Percentiles rank a stretch among this genome's conserved stretches.
These are phyloP conservation scores for Drosophila tanythrix DNA, from an alignment of 2,888 invertebrate species.

Conservation along the genomic window DNA sequence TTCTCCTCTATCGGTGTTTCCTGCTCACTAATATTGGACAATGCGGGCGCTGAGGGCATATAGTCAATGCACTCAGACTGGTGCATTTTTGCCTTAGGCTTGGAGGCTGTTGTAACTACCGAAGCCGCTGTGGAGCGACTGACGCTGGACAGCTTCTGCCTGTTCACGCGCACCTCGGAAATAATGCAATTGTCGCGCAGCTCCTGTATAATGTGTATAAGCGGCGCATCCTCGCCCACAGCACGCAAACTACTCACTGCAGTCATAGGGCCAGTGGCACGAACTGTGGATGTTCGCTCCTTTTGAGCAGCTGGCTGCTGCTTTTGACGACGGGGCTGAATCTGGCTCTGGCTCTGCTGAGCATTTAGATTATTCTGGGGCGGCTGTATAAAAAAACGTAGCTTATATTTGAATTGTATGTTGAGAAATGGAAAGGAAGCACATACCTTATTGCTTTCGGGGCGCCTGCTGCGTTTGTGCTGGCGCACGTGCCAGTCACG, in stretches of 20 bases:
- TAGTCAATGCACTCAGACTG: conserved; percentile 42
- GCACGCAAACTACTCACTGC: conserved; percentile 73
- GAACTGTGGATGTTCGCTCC: conserved; percentile 1
- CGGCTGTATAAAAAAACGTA: conserved; percentile 10
- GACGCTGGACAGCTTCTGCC: conserved; percentile 62
- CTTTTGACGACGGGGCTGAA: conserved; percentile 36
- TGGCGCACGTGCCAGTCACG: conserved; percentile 70
- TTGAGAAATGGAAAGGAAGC: not conserved
- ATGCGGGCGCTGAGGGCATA: conserved; percentile 53
- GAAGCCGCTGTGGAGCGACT: conserved; percentile 5
- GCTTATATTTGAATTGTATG: not conserved
- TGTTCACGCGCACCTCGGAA: conserved; percentile 83
- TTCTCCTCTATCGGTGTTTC: conserved; percentile 58
- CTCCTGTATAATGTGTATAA: conserved; percentile 84
- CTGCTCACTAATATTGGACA: conserved; percentile 67
- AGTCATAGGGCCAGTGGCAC: conserved; percentile 51
- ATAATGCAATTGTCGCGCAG: conserved; percentile 83
- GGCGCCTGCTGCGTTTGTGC: conserved; percentile 66
- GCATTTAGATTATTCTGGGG: conserved; percentile 47
- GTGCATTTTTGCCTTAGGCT: conserved; percentile 21
- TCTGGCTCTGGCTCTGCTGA: conserved; percentile 30
- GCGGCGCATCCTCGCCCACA: conserved; percentile 72
- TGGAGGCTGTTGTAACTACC: not conserved
- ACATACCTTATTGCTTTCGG: conserved; percentile 67
- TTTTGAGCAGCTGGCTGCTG: conserved; percentile 1